Conservation (phyloP, 2,113 vertebrate genomes). For the Ceratotherium simum region DNA sequence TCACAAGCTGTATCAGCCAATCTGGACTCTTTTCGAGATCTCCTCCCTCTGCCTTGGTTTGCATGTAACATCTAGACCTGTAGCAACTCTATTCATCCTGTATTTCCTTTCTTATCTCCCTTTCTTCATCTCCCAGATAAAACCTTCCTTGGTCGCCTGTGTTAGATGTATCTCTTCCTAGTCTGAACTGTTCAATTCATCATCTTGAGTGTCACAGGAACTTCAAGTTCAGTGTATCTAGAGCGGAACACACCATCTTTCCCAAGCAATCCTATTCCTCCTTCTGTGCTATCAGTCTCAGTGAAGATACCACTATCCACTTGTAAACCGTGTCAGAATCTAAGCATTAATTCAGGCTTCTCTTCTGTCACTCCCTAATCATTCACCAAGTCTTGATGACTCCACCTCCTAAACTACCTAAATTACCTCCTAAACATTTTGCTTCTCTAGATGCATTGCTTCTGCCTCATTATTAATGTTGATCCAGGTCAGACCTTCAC, state of each 20-base stretch:
- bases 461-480: neutral
- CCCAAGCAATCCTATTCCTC: neutral
- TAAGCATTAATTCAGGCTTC: neutral
- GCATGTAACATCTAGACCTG: neutral
- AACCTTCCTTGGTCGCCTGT: neutral
- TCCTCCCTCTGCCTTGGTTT: neutral
- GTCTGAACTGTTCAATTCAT: neutral
- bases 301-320: neutral
- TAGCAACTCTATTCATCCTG: neutral
- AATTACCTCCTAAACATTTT: neutral
- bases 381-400: neutral
- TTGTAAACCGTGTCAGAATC: neutral
- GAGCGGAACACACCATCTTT: neutral
- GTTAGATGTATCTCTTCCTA: neutral
- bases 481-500: neutral
- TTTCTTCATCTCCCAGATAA: neutral
- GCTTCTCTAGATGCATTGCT: neutral
- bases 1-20: neutral
- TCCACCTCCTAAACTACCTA: neutral
- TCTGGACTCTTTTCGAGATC: neutral
- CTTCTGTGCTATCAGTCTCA: neutral
- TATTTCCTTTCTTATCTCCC: neutral
- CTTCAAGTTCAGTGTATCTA: neutral
- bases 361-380: neutral
- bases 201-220: neutral